These are phyloP conservation scores for Trissonchulus latispiculum DNA, from an alignment of 2,888 invertebrate species.

Conservation along the genomic window DNA sequence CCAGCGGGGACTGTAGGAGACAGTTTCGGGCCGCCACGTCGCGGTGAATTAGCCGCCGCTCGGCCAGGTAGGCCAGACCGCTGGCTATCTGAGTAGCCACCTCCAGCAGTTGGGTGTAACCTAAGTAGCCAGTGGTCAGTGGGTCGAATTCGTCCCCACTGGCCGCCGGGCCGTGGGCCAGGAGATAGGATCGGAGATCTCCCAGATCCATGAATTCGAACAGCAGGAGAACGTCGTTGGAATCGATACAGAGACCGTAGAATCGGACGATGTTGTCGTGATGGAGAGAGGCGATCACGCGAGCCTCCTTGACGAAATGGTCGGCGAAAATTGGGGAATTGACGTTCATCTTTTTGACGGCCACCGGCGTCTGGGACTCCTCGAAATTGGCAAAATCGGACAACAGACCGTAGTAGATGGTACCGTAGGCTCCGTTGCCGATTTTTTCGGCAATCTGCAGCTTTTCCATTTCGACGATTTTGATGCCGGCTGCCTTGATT, in stretches of 20 bases:
- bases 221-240: conserved; percentile 84
- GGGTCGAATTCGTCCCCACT: conserved; percentile 63
- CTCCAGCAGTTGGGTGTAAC: conserved; percentile 65
- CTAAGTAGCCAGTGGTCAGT: conserved; percentile 64
- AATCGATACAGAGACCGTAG: conserved; percentile 75
- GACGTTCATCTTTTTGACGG: neutral
- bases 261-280: conserved; percentile 93
- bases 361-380: neutral
- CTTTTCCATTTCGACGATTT: neutral
- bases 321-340: conserved; percentile 35
- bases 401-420: neutral
- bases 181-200: conserved; percentile 80
- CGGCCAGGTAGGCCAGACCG: conserved; percentile 54
- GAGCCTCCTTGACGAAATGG: conserved; percentile 85
- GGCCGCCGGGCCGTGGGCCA: conserved; percentile 28
- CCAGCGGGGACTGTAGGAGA: conserved; percentile 80
- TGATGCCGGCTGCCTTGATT: neutral
- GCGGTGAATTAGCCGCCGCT: conserved; percentile 87
- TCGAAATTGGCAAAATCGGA: neutral
- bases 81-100: conserved; percentile 74
- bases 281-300: conserved; percentile 79
- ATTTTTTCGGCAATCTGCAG: neutral
- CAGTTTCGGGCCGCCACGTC: conserved; percentile 93
- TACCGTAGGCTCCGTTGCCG: neutral
- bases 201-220: conserved; percentile 97